Conservation (phyloP, 2,797 vertebrate genomes). For the Lepus townsendii region DNA sequence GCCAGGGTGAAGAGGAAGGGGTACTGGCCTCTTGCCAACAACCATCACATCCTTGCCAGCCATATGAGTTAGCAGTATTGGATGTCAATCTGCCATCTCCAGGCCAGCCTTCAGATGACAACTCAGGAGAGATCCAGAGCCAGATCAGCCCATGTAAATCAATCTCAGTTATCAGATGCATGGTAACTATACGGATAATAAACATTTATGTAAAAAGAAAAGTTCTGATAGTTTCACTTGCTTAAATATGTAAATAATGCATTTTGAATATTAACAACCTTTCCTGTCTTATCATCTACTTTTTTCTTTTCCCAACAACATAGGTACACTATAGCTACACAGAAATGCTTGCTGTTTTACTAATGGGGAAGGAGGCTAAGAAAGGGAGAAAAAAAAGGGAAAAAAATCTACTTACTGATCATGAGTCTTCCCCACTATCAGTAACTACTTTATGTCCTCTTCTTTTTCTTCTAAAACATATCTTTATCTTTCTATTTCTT, state of each 20-base stretch:
- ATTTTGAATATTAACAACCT: conserved; percentile 18
- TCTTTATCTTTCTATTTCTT: background rate
- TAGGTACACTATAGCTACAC: background rate
- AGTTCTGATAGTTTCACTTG: conserved; percentile 22
- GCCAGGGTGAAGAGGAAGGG: background rate
- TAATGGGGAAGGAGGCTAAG: background rate
- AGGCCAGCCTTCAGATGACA: background rate
- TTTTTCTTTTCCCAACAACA: conserved; percentile 36
- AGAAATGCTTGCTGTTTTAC: conserved; percentile 12
- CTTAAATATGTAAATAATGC: conserved; percentile 16
- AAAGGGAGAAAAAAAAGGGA: background rate
- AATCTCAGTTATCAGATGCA: conserved; percentile 1
- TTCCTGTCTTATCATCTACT: conserved; percentile 37
- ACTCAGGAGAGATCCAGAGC: background rate
- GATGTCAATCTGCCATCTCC: background rate
- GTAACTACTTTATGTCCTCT: background rate
- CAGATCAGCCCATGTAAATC: background rate
- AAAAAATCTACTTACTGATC: background rate
- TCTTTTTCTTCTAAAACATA: background rate
- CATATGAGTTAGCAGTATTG: background rate
- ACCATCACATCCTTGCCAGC: background rate
- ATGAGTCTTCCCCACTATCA: background rate
- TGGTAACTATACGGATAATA: background rate
- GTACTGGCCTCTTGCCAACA: background rate
- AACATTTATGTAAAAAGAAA: background rate